A percentile compares a stretch with the other conserved stretches of the same genome.
Evolutionary conservation across 2,113 vertebrate species (phyloP).

Genomic region (Platanista minor): DNA sequence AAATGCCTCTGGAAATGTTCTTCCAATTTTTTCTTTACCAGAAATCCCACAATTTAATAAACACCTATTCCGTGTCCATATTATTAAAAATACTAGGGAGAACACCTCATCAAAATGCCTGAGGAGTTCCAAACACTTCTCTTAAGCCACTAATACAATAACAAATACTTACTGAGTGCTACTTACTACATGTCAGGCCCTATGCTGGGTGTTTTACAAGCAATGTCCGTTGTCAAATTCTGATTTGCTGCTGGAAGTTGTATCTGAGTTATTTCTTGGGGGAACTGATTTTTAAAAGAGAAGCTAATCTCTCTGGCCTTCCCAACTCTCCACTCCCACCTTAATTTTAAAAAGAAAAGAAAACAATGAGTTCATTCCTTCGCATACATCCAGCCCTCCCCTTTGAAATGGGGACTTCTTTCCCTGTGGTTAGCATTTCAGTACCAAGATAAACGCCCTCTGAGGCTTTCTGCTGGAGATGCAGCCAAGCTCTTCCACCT

Average conservation of each 20-base stretch:
- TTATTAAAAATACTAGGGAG: not conserved
- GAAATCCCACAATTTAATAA: slow-evolving; percentile 14
- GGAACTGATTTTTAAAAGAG: not conserved
- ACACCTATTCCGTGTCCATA: not conserved
- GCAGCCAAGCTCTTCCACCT: not conserved
- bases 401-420: not conserved
- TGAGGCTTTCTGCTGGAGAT: not conserved
- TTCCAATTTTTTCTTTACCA: not conserved
- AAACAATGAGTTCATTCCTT: not conserved
- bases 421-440: not conserved
- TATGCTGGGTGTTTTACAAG: not conserved
- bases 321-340: not conserved
- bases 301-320: not conserved
- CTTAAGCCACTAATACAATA: not conserved
- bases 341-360: not conserved
- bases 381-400: not conserved
- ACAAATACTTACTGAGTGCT: not conserved
- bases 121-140: not conserved
- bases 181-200: not conserved
- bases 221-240: not conserved
- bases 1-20: not conserved
- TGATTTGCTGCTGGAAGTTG: not conserved
- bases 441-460: not conserved
- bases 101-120: not conserved
- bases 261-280: not conserved